Evolutionary conservation across 2,888 invertebrate genomes (phyloP).

Genomic region (Eupelmus urozonus): DNA sequence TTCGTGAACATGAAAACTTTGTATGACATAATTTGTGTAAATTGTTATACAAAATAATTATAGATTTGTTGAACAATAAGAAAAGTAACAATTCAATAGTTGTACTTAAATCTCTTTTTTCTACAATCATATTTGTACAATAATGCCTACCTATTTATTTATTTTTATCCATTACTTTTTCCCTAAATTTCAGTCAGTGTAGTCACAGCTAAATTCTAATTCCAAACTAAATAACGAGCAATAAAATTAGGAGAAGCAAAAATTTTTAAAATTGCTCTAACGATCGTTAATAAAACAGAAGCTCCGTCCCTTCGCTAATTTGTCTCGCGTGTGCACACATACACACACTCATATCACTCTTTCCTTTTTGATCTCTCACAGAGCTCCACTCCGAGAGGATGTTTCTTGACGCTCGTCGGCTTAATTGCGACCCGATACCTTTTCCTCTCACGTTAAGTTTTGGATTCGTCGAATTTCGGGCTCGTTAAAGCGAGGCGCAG

Average conservation of each 20-base stretch:
- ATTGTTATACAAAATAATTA: too few species aligned
- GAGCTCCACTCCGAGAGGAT: background rate
- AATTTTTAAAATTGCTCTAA: too few species aligned
- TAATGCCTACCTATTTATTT: too few species aligned
- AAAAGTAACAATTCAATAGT: too few species aligned
- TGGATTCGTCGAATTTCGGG: conserved; percentile 38
- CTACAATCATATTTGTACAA: too few species aligned
- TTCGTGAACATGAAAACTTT: too few species aligned
- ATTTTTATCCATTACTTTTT: background rate
- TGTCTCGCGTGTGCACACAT: conserved; percentile 13
- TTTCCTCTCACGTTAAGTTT: conserved; percentile 23
- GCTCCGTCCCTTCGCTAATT: conserved; percentile 20
- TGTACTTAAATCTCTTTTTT: too few species aligned
- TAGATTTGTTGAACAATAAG: too few species aligned
- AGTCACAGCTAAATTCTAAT: background rate
- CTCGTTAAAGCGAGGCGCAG: conserved; percentile 32
- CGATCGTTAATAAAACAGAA: too few species aligned
- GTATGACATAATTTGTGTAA: too few species aligned
- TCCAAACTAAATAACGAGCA: too few species aligned
- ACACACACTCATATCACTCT: too few species aligned
- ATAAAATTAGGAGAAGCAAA: background rate
- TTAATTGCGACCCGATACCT: conserved; percentile 47
- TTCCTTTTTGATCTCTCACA: conserved; percentile 24
- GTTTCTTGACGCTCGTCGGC: background rate
- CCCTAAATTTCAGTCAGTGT: background rate